Evolutionary conservation across 2,888 invertebrate species (phyloP).

Genomic region (Drosophila ustulata): DNA sequence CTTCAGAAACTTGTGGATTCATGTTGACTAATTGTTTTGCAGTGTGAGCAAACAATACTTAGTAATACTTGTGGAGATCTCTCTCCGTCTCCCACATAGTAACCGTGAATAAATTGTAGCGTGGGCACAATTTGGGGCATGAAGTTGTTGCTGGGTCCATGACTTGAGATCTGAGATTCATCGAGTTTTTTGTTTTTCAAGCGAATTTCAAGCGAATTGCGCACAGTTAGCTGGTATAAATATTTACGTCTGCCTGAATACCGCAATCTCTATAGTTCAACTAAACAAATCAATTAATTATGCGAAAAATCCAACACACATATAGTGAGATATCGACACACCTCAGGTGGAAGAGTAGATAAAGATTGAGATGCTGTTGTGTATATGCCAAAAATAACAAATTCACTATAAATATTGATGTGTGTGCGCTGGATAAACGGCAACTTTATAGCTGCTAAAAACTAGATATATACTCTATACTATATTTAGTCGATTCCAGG

Average conservation of each 20-base stretch:
- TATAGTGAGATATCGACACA: conserved; percentile 10
- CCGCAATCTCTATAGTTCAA: conserved; percentile 59
- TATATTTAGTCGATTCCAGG: conserved; percentile 14
- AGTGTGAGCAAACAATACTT: conserved; percentile 43
- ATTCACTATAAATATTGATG: conserved; percentile 63
- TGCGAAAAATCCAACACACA: conserved; percentile 37
- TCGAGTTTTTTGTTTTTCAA: conserved; percentile 27
- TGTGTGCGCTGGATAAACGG: conserved; percentile 42
- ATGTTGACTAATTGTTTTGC: conserved; percentile 72
- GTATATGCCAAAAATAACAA: conserved; percentile 75
- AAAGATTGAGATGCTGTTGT: conserved; percentile 42
- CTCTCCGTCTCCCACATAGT: conserved; percentile 49
- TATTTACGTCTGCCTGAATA: conserved; percentile 64
- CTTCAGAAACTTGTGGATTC: conserved; percentile 67
- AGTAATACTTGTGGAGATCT: conserved; percentile 2
- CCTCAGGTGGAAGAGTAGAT: conserved; percentile 37
- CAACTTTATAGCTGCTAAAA: conserved; percentile 71
- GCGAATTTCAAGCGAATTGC: conserved; percentile 64
- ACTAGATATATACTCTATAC: conserved; percentile 21
- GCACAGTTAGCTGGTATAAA: conserved; percentile 70
- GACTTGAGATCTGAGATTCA: conserved; percentile 20
- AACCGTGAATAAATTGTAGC: conserved; percentile 42
- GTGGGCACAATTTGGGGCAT: conserved; percentile 58
- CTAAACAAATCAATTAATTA: conserved; percentile 80
- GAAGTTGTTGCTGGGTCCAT: conserved; percentile 46